phyloP scores from a whole-genome alignment of 1,140 invertebrate species.

The Vanessa tameamea region DNA sequence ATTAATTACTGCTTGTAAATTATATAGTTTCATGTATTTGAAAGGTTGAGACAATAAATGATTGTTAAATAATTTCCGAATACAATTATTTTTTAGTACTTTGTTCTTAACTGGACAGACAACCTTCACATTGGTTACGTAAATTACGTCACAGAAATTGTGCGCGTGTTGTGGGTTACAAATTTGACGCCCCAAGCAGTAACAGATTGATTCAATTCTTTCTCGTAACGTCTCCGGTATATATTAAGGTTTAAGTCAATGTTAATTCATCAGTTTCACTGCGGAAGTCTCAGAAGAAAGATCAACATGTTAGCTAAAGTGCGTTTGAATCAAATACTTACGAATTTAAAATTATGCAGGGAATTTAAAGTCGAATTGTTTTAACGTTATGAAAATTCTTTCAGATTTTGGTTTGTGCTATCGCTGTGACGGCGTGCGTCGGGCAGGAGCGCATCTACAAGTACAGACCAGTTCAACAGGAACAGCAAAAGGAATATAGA shows the following conservation, averaged over 20 bases:
- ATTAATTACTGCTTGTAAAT: no score
- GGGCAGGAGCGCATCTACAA: slow-evolving; percentile 59
- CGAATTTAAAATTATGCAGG: neutral
- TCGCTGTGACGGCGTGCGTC: slow-evolving; percentile 44
- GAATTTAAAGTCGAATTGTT: neutral
- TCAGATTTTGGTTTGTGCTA: slow-evolving; percentile 58
- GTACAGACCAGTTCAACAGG: slow-evolving; percentile 52
- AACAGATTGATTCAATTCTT: slow-evolving; percentile 76
- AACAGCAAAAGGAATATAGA: slow-evolving; percentile 55
- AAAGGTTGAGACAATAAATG: no score
- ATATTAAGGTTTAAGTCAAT: slow-evolving; percentile 77
- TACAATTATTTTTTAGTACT: slow-evolving; percentile 25
- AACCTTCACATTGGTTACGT: slow-evolving; percentile 78
- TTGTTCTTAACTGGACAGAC: slow-evolving; percentile 32
- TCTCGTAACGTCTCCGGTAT: slow-evolving; percentile 79
- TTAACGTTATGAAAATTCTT: slow-evolving; percentile 40
- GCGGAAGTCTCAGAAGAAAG: slow-evolving; percentile 73
- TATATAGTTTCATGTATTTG: neutral
- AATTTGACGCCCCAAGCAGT: slow-evolving; percentile 68
- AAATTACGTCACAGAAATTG: slow-evolving; percentile 72
- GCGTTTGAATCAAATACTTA: slow-evolving; percentile 37
- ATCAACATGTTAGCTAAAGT: slow-evolving; percentile 77
- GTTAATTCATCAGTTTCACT: slow-evolving; percentile 76
- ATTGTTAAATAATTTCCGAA: neutral
- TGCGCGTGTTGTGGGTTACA: slow-evolving; percentile 61